A percentile compares a stretch with the other conserved stretches of the same genome.
These are phyloP conservation scores for Pterocles orientalis DNA, from an alignment of 2,113 vertebrate genomes.

Conservation along the genomic window DNA sequence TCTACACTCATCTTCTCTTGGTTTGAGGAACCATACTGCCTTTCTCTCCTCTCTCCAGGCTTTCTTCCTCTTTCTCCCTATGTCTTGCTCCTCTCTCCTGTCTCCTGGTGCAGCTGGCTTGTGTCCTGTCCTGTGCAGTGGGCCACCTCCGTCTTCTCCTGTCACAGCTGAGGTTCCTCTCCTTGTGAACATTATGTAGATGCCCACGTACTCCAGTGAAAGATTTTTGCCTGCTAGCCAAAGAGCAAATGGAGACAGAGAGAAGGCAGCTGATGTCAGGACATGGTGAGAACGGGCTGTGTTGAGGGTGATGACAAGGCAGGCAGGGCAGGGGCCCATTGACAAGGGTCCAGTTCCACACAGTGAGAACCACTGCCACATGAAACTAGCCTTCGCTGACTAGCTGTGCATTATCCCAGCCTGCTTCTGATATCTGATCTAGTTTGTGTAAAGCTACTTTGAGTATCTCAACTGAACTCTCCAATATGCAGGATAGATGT, in stretches of 20 bases:
- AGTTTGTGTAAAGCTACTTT: not conserved
- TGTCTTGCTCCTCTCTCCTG: not conserved
- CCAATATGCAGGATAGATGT: not conserved
- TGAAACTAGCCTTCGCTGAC: not conserved
- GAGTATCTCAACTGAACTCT: not conserved
- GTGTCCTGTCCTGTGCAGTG: not conserved
- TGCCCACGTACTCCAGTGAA: not conserved
- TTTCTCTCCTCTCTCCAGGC: not conserved
- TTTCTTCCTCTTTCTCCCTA: not conserved
- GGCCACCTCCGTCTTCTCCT: not conserved
- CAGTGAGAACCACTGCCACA: not conserved
- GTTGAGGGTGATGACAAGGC: not conserved
- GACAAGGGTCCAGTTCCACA: not conserved
- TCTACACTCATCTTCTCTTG: not conserved
- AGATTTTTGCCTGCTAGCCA: not conserved
- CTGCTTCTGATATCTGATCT: not conserved
- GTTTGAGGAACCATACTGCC: not conserved
- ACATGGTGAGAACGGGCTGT: not conserved
- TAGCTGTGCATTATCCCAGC: not conserved
- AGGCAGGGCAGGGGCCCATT: not conserved
- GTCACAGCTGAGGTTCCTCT: fast-evolving
- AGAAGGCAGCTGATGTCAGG: not conserved
- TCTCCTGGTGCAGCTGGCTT: not conserved
- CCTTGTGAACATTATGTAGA: not conserved
- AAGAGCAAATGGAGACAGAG: not conserved